Conservation (phyloP, 2,113 vertebrate species). For the Poecilia latipinna region DNA sequence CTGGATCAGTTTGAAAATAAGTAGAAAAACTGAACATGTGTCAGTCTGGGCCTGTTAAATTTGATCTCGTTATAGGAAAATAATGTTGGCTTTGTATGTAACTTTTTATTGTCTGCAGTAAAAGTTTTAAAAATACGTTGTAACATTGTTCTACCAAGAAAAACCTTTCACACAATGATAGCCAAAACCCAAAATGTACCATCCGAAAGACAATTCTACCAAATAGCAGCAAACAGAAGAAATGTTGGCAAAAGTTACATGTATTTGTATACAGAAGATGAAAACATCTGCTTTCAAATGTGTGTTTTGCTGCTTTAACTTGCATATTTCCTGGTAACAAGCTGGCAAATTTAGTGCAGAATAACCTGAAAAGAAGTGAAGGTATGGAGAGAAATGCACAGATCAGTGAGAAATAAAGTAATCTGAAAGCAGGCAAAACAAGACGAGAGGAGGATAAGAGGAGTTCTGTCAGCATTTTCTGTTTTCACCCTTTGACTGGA, state of each 20-base stretch:
- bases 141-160: no score
- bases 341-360: background rate
- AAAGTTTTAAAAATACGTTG: no score
- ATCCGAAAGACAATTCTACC: no score
- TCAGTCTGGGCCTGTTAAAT: no score
- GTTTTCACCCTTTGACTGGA: background rate
- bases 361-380: background rate
- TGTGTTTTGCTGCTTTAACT: background rate
- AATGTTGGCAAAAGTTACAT: background rate
- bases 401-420: background rate
- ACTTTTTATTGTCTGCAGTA: no score
- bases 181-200: no score
- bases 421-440: background rate
- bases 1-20: no score
- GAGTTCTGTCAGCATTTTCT: slow-evolving; percentile 1
- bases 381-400: no score
- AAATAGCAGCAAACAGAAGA: background rate
- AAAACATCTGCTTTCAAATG: background rate
- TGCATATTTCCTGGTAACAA: background rate
- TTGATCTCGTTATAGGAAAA: no score
- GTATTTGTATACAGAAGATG: background rate
- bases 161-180: no score
- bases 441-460: background rate
- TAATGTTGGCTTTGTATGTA: no score
- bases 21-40: no score